Conservation (phyloP, 1,140 invertebrate genomes). For the Ganaspis sp. region DNA sequence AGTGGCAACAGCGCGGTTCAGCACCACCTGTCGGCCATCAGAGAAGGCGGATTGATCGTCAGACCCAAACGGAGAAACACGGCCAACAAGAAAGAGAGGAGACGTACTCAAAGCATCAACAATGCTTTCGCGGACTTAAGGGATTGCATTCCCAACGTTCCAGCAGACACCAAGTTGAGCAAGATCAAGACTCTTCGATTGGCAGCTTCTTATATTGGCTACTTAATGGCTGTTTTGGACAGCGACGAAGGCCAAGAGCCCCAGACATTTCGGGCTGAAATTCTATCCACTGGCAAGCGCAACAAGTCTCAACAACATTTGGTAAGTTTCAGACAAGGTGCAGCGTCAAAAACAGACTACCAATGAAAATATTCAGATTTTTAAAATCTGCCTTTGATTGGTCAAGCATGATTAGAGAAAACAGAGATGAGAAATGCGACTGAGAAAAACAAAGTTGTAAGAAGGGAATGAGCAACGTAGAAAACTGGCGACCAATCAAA, state of each 20-base stretch:
- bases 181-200: conserved; percentile 95
- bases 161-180: conserved; percentile 94
- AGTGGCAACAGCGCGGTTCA: conserved; percentile 7
- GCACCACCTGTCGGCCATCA: conserved; percentile 47
- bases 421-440: no score
- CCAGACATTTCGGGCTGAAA: conserved; percentile 84
- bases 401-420: no score
- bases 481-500: no score
- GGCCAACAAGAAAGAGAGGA: conserved; percentile 95
- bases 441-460: no score
- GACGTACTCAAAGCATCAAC: conserved; percentile 95
- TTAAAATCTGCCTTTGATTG: no score
- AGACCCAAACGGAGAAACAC: conserved; percentile 83
- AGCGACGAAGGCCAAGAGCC: conserved; percentile 84
- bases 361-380: no score
- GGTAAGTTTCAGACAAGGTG: conserved; percentile 61
- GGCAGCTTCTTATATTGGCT: conserved; percentile 94
- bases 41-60: conserved; percentile 42
- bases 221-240: conserved; percentile 88
- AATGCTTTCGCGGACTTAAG: conserved; percentile 94
- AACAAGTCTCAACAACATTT: conserved; percentile 65
- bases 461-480: no score
- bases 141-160: conserved; percentile 97
- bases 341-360: no score
- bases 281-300: conserved; percentile 76